Evolutionary conservation across 2,888 invertebrate genomes (phyloP).

Genomic region (Torymus aiolomorphi): DNA sequence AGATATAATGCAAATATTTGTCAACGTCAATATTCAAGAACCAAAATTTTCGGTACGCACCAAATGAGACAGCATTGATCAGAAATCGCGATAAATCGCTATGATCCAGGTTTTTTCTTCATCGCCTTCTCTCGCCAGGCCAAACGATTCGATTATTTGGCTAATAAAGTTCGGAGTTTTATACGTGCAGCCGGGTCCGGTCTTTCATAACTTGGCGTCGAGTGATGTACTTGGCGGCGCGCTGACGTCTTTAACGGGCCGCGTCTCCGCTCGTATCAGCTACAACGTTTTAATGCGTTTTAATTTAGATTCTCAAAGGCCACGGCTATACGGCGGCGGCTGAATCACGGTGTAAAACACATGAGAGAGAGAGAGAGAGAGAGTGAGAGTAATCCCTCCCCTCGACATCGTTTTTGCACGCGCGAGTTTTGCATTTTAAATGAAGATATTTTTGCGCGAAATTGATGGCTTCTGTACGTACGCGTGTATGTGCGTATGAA

Average conservation of each 20-base stretch:
- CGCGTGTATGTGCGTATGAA: neutral
- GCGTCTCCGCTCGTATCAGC: constrained; percentile 34
- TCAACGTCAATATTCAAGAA: too few relatives aligned
- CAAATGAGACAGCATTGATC: too few relatives aligned
- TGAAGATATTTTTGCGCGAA: constrained; percentile 42
- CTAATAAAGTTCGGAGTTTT: constrained; percentile 49
- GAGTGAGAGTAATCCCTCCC: constrained; percentile 25
- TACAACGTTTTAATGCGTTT: constrained; percentile 54
- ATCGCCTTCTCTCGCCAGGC: neutral
- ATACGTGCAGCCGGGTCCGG: constrained; percentile 3
- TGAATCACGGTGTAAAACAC: constrained; percentile 49
- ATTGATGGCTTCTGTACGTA: constrained; percentile 25
- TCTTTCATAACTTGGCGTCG: constrained; percentile 50
- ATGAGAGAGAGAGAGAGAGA: too few relatives aligned
- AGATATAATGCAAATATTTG: too few relatives aligned
- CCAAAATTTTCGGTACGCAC: too few relatives aligned
- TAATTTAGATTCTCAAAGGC: constrained; percentile 52
- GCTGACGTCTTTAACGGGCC: constrained; percentile 49
- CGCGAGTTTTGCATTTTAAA: constrained; percentile 44
- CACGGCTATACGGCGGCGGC: neutral
- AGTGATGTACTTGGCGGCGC: constrained; percentile 51
- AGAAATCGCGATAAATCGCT: too few relatives aligned
- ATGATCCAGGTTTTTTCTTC: neutral
- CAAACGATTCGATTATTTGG: constrained; percentile 46
- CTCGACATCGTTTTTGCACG: neutral